These are phyloP conservation scores for Passer domesticus DNA, from an alignment of 2,113 vertebrate genomes.

Conservation along the genomic window DNA sequence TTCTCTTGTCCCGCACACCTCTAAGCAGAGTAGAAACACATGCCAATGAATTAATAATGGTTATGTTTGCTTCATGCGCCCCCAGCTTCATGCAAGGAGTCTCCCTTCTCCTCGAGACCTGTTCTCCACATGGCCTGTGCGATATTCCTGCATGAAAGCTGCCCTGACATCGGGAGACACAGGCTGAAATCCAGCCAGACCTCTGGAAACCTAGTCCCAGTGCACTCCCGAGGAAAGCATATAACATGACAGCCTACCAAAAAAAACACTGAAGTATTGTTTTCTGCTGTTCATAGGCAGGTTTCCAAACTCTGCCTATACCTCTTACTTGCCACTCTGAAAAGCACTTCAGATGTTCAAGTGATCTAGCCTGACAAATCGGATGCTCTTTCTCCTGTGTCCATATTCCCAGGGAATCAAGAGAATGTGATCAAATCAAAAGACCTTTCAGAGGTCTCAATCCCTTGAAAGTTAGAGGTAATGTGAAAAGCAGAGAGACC, in stretches of 20 bases:
- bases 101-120: neutral
- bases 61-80: rapidly evolving
- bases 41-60: neutral
- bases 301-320: neutral
- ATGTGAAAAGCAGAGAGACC: neutral
- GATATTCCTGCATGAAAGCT: neutral
- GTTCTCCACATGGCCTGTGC: rapidly evolving
- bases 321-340: neutral
- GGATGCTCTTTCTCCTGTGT: neutral
- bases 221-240: neutral
- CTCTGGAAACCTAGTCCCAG: neutral
- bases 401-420: neutral
- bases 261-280: neutral
- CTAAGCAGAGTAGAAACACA: neutral
- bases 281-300: neutral
- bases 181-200: neutral
- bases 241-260: neutral
- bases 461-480: neutral
- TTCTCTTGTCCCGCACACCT: neutral
- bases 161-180: rapidly evolving
- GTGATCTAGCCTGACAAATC: neutral
- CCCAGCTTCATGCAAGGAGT: rapidly evolving
- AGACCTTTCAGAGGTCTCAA: neutral
- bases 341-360: neutral
- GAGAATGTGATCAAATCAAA: neutral